Evolutionary conservation across 2,888 invertebrate species (phyloP), one percentile per base, ranked within the genome.

Genomic region (Epicampocera succincta): DNA sequence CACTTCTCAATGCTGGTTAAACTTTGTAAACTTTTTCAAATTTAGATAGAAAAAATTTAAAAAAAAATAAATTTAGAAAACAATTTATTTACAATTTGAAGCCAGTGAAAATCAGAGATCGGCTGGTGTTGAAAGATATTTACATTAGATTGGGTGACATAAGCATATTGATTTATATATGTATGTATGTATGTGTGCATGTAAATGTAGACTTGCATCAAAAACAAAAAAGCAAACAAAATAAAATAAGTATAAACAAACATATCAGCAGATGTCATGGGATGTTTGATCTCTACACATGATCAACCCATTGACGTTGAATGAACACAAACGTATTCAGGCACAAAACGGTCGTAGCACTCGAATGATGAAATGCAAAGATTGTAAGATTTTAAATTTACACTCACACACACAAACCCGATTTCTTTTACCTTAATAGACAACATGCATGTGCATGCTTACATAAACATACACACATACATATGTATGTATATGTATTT

Each of bases 271-370:
- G 11, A 21, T 66, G 52, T 56, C 33, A 46, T 71, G 58, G 66
- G 66, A 80, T 29, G 19, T 77, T 56, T 77, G 81, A 77, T 81
- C 76, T 81, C 73, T 56, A 73, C 73, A 77, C 68, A 77, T 73
- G 68, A 63, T 77, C 52, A 61, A 56, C 44, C 72, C 48, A 54
- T 76, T 54, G 63, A 54, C 29, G 60, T 48, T 25, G 46, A 61
- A 19, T 52, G 19, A 17, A 25, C 17, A 72, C 29, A 46, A 50
- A 42, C 3, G 15, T 21, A 60, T 12, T 71, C 33, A 56, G 12
- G 52, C 33, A 21, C 29, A 17, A 13, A 63, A 1, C 50, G 56
- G 46, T 33, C 17, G 5, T 0, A 46, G 50, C 13, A 48, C 8
- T 42, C 25, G 12, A 61, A 9, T 61, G 54, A 63, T 66, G 48